phyloP scores from a whole-genome alignment of 2,797 vertebrate species.

The Pogonophryne albipinna region DNA sequence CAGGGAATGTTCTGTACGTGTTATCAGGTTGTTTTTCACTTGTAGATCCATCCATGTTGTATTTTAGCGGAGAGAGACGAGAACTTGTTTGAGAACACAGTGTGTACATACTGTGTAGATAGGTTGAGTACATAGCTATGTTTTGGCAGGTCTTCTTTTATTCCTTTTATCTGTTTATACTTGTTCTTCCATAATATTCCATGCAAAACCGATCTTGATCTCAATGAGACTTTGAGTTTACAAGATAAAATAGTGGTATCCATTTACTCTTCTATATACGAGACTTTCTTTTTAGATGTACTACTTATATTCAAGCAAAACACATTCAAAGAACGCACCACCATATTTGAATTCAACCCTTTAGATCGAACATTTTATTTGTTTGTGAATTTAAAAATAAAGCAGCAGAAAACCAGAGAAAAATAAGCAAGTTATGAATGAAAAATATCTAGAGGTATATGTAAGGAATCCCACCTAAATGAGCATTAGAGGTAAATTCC shows the following conservation, averaged over 20 bases:
- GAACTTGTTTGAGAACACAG: background rate
- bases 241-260: background rate
- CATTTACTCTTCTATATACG: no score
- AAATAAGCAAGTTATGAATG: no score
- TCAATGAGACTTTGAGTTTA: background rate
- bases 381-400: no score
- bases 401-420: no score
- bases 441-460: no score
- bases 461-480: no score
- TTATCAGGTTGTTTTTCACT: background rate
- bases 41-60: background rate
- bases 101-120: no score
- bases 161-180: background rate
- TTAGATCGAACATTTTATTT: no score
- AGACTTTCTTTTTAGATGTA: background rate
- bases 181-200: background rate
- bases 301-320: no score
- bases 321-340: no score
- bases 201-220: background rate
- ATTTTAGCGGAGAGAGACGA: background rate
- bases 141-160: background rate
- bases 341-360: no score
- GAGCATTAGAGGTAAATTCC: no score
- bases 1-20: background rate
- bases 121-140: background rate